These are phyloP conservation scores for Cryptus viduatorius DNA, from an alignment of 2,888 invertebrate genomes.

Conservation along the genomic window DNA sequence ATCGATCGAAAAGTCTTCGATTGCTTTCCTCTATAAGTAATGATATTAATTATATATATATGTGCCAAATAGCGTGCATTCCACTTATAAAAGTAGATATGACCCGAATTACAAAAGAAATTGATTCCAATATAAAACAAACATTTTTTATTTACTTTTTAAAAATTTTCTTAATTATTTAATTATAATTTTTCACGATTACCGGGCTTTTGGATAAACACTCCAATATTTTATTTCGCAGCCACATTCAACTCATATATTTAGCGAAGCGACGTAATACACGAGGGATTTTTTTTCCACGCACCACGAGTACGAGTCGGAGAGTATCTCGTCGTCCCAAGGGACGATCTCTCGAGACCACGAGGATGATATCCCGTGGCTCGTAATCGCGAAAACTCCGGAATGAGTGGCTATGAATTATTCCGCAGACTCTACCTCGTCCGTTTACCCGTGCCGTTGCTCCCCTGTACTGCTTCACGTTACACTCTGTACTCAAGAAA, in stretches of 20 bases:
- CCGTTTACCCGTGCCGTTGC: conserved; percentile 49
- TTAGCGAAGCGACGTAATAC: conserved; percentile 15
- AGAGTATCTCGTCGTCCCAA: conserved; percentile 48
- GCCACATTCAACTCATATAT: conserved; percentile 11
- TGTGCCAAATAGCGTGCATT: too few relatives aligned
- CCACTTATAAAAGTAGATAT: too few relatives aligned
- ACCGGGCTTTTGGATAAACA: background rate
- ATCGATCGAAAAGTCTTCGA: too few relatives aligned
- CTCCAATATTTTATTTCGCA: background rate
- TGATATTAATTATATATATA: too few relatives aligned
- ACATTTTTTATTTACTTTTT: too few relatives aligned
- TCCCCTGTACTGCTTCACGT: conserved; percentile 18
- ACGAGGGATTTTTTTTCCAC: conserved; percentile 38
- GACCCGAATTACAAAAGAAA: too few relatives aligned
- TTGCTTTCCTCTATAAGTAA: too few relatives aligned
- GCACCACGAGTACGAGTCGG: conserved; percentile 31
- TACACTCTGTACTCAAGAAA: conserved; percentile 24
- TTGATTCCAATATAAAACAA: too few relatives aligned
- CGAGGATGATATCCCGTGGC: conserved; percentile 55
- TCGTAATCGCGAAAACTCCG: conserved; percentile 65
- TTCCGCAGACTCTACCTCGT: conserved; percentile 47
- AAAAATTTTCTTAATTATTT: too few relatives aligned
- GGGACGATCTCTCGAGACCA: conserved; percentile 58
- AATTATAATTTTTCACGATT: too few relatives aligned
- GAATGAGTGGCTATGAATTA: conserved; percentile 67